Percentiles rank a stretch among this genome's conserved stretches.
Evolutionary conservation across 2,797 vertebrate species (phyloP).

Genomic region (Danio jaintianensis): DNA sequence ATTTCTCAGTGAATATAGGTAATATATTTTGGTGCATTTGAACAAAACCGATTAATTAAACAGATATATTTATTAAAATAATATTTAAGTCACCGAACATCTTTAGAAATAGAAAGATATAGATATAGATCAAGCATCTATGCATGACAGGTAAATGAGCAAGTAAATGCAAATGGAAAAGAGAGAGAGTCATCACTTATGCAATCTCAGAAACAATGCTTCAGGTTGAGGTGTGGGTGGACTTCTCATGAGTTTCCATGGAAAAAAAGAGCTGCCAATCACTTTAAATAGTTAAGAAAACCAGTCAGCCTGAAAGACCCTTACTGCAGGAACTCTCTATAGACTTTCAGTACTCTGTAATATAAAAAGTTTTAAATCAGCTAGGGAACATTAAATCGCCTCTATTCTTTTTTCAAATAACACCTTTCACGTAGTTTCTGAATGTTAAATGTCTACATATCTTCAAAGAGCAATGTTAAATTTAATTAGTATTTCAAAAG

Average conservation of each 20-base stretch:
- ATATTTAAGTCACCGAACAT: too few relatives aligned
- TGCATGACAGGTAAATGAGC: not conserved
- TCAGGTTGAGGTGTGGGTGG: slow-evolving; percentile 39
- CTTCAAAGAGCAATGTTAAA: too few relatives aligned
- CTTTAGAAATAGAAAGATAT: not conserved
- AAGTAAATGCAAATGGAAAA: not conserved
- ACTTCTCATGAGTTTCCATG: slow-evolving; percentile 25
- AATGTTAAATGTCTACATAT: too few relatives aligned
- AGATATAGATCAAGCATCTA: too few relatives aligned
- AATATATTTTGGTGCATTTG: too few relatives aligned
- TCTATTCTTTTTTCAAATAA: too few relatives aligned
- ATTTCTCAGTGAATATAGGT: too few relatives aligned
- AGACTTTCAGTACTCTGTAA: not conserved
- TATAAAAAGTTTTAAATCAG: not conserved
- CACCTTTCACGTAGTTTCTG: too few relatives aligned
- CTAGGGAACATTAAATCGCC: not conserved
- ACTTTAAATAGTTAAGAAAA: slow-evolving; percentile 13
- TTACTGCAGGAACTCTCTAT: not conserved
- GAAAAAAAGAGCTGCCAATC: slow-evolving; percentile 39
- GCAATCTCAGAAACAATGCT: slow-evolving; percentile 12
- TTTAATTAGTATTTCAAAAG: too few relatives aligned
- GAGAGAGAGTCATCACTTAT: not conserved
- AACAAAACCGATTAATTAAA: too few relatives aligned
- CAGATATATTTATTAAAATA: too few relatives aligned
- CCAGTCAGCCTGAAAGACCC: not conserved